Conservation (phyloP, 2,797 vertebrate genomes). For the Scarus forsteni region DNA sequence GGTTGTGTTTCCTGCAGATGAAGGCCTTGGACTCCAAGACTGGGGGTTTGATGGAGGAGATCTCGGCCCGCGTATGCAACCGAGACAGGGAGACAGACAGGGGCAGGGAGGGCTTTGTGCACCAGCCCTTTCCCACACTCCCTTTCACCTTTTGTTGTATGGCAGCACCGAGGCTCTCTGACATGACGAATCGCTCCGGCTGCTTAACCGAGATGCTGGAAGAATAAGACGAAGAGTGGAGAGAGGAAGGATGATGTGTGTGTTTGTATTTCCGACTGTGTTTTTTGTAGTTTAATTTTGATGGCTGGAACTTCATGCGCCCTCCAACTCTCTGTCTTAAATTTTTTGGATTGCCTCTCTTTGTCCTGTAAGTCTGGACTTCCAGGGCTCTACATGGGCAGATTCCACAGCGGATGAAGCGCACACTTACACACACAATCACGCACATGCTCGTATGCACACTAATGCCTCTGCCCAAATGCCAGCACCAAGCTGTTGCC, state of each 20-base stretch:
- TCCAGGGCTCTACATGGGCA: constrained; percentile 48
- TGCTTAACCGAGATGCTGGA: constrained; percentile 60
- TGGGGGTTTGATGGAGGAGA: constrained; percentile 55
- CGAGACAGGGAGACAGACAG: constrained; percentile 74
- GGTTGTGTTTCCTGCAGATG: constrained; percentile 47
- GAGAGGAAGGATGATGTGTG: constrained; percentile 28
- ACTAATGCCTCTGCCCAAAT: constrained; percentile 76
- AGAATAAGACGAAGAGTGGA: constrained; percentile 46
- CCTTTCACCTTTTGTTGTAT: constrained; percentile 83
- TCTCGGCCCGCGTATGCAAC: constrained; percentile 54
- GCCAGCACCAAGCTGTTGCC: constrained; percentile 83
- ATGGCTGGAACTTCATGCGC: constrained; percentile 7
- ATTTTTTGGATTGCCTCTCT: constrained; percentile 42
- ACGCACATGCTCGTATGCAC: constrained; percentile 50
- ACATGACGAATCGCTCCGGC: constrained; percentile 83
- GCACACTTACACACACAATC: constrained; percentile 29
- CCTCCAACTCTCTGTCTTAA: constrained; percentile 18
- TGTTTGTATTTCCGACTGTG: neutral
- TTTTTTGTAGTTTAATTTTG: constrained; percentile 32
- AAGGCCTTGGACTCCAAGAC: constrained; percentile 28
- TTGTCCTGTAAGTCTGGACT: constrained; percentile 30
- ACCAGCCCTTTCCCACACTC: constrained; percentile 84
- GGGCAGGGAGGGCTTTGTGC: constrained; percentile 80
- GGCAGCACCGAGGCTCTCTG: constrained; percentile 70
- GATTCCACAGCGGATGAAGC: constrained; percentile 59